Conservation (phyloP, 2,113 vertebrate species). For the Myiagra hebetior region DNA sequence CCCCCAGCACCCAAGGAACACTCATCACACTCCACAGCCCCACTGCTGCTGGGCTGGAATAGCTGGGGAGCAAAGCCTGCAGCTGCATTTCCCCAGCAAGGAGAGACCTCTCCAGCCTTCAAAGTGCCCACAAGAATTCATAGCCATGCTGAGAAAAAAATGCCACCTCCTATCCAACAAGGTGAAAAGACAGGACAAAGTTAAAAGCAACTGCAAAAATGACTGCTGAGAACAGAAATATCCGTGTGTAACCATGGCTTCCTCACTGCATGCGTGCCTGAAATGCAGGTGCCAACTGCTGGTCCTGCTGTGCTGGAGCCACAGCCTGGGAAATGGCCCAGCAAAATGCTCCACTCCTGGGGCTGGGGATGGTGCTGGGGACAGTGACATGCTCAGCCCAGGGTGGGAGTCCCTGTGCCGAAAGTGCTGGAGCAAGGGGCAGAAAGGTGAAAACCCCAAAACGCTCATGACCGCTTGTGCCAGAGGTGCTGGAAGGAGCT, state of each 20-base stretch:
- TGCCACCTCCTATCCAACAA: not conserved
- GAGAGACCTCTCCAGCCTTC: not conserved
- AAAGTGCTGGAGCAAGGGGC: not conserved
- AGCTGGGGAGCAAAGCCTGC: not conserved
- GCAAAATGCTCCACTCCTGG: not conserved
- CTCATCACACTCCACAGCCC: not conserved
- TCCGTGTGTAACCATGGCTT: not conserved
- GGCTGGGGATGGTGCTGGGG: not conserved
- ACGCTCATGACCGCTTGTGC: rapidly evolving
- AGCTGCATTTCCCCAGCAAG: not conserved
- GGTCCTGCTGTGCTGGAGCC: not conserved
- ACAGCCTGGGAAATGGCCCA: not conserved
- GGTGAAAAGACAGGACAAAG: not conserved
- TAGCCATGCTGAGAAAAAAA: not conserved
- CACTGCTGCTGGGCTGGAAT: not conserved
- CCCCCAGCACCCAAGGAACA: rapidly evolving
- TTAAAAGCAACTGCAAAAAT: not conserved
- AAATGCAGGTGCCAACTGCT: not conserved
- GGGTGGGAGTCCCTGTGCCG: not conserved
- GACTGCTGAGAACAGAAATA: not conserved
- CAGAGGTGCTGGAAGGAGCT: not conserved
- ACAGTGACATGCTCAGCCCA: not conserved
- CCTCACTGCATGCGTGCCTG: rapidly evolving
- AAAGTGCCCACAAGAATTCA: not conserved
- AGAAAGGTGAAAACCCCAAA: not conserved